Base-by-base conservation (phyloP, 2,797 vertebrate genomes). In the Tauraco hartlaubi region DNA sequence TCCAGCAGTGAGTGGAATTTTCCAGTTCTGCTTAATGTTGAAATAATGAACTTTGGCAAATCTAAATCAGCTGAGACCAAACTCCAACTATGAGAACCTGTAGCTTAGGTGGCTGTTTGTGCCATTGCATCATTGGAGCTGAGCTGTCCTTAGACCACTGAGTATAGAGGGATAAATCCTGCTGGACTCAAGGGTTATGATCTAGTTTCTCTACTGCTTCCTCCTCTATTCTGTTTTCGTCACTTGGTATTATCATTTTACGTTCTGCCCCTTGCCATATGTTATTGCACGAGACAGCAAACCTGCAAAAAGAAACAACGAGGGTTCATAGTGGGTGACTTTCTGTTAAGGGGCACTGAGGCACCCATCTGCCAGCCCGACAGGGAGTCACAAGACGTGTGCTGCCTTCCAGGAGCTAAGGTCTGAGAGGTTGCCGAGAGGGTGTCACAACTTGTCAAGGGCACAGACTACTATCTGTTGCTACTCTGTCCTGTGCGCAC, bases 1-100 rank as follows among this genome's bases (percentile, higher is more conserved):
- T 85, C n/a, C 28, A 88, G 52, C 59, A 80, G 44, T 5, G 35
- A 89, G 63, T 87, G 91, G 90, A 97, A 96, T 94, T 96, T 97
- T 97, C 95, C 95, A 95, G 77, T 3, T 46, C 33, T 82, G 83
- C 63, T 56, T 87, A 73, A 93, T 96, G 93, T 96, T 92, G 96
- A 96, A 97, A 96, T 94, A 89, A 84, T 74, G 96, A 95, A 95
- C 95, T 95, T 94, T 93, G 95, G 94, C 74, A 96, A 96, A 95
- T 85, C 83, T 87, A 68, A 88, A 90, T 88, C 75, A 90, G 61
- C 59, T 31, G 61, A 93, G 85, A 90, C 63, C 85, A 88, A 96
- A 88, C 71, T 93, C 68, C 88, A 90, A 59, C 90, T 48, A 82
- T 0, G 49, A 92, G 67, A 82, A 12, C 48, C 49, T 55, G 80